Base-by-base conservation (phyloP, 2,797 vertebrate genomes). In the Remorina albescens region DNA sequence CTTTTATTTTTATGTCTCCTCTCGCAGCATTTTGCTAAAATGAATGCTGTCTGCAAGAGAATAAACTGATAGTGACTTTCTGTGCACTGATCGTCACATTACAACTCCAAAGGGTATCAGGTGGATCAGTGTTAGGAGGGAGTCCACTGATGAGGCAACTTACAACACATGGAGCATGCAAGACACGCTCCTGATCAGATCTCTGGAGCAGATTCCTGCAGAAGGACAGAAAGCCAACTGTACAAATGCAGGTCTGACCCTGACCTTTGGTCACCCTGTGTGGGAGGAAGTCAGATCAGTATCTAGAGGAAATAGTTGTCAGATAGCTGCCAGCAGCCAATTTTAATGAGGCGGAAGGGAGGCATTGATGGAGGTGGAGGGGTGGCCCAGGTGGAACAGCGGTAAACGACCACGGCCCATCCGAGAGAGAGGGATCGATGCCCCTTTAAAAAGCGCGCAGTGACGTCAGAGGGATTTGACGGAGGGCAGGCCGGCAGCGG, bases 391-490 rank as follows among this genome's bases (percentile, higher is more conserved):
- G 32, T 6, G 41, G 61, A 12, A 21, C 0, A 6, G 2, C 39
- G 8, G 39, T 19, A 19, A 41, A n/a, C 15, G 15, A 2, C 41
- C 41, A 5, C 12, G 41, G 41, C 4, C 19, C 53, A 21, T 8
- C 19, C 3, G 12, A 66, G 63, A 44, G 51, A n/a, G n/a, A 66
- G 63, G 41, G 51, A 70, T 56, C 0, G 67, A 90, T 89, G 86
- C 78, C 84, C 84, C 93, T 95, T 95, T 94, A 94, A 94, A n/a
- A 78, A 46, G 44, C 55, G 28, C 32, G 25, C 72, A 6, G 56
- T 95, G 94, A 95, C 94, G 95, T 95, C 94, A 95, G 25, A 6
- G 75, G 76, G 88, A 88, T 76, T 91, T 81, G 84, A 87, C 77
- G 68, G 46, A 59, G 70, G 26, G 64, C 37, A 28, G 51, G 86